A percentile compares a stretch with the other conserved stretches of the same genome.
Evolutionary conservation across 2,113 vertebrate species (phyloP).

Genomic region (Baryphthengus martii): DNA sequence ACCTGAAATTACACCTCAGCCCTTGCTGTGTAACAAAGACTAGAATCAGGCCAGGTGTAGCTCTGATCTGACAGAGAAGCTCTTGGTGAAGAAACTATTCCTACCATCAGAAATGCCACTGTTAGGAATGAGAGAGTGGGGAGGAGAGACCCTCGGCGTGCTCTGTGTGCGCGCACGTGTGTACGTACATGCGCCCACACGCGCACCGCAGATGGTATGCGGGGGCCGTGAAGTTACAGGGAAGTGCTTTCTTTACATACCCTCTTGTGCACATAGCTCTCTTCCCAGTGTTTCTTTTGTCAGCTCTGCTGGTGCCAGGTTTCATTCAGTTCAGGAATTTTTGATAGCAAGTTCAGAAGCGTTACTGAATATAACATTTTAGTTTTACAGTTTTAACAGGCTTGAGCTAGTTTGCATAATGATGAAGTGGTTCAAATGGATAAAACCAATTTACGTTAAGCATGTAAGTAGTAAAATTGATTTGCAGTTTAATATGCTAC

Average conservation of each 20-base stretch:
- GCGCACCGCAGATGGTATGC: neutral
- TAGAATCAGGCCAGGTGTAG: neutral
- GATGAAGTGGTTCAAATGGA: neutral
- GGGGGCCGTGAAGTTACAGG: neutral
- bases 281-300: neutral
- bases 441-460: neutral
- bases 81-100: neutral
- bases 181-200: rapidly evolving
- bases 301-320: neutral
- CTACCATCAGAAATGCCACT: neutral
- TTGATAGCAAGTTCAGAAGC: neutral
- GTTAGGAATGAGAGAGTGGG: neutral
- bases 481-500: neutral
- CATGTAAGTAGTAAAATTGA: neutral
- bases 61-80: neutral
- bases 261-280: rapidly evolving
- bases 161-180: rapidly evolving
- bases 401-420: neutral
- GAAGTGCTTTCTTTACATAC: neutral
- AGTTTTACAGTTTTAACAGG: neutral
- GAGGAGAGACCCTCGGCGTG: neutral
- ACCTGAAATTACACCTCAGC: neutral
- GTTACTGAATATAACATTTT: neutral
- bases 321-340: neutral
- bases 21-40: neutral